A percentile compares a stretch with the other conserved stretches of the same genome.
Evolutionary conservation across 2,888 invertebrate species (phyloP).

Genomic region (Protodeltote pygarga): DNA sequence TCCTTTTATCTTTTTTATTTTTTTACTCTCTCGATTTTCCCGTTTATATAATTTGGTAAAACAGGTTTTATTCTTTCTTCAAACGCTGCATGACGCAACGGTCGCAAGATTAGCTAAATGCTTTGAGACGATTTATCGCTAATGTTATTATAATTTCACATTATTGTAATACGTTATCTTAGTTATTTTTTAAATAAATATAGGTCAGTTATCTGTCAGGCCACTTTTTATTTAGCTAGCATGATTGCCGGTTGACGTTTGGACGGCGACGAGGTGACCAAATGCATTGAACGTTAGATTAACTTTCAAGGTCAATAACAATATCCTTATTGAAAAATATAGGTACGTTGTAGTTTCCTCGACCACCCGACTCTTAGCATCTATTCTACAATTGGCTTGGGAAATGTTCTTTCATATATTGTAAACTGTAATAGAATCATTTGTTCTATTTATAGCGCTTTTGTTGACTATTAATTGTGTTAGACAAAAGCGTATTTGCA

Average conservation of each 20-base stretch:
- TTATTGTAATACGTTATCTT: slow-evolving; percentile 10
- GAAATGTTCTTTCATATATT: slow-evolving; percentile 7
- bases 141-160: slow-evolving; percentile 25
- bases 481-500: slow-evolving; percentile 10
- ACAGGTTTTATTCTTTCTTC: too few species aligned
- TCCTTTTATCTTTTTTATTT: too few species aligned
- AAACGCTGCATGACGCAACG: slow-evolving; percentile 36
- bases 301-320: slow-evolving; percentile 32
- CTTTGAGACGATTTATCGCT: slow-evolving; percentile 31
- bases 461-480: slow-evolving; percentile 7
- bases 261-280: slow-evolving; percentile 22
- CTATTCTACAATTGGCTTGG: too few species aligned
- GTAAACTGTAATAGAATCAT: slow-evolving; percentile 8
- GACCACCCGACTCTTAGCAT: slow-evolving; percentile 12
- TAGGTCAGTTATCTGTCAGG: slow-evolving; percentile 1
- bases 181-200: slow-evolving; percentile 10
- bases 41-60: too few species aligned
- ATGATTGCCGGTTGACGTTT: slow-evolving; percentile 27
- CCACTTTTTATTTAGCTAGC: slow-evolving; percentile 22
- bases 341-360: too few species aligned
- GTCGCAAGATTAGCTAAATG: slow-evolving; percentile 51
- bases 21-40: too few species aligned
- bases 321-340: slow-evolving; percentile 11
- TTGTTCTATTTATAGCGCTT: slow-evolving; percentile 14
- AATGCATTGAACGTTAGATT: slow-evolving; percentile 30